Evolutionary conservation across 2,888 invertebrate genomes (phyloP), one percentile per base, ranked within the genome.

Genomic region (Plebejus argus): DNA sequence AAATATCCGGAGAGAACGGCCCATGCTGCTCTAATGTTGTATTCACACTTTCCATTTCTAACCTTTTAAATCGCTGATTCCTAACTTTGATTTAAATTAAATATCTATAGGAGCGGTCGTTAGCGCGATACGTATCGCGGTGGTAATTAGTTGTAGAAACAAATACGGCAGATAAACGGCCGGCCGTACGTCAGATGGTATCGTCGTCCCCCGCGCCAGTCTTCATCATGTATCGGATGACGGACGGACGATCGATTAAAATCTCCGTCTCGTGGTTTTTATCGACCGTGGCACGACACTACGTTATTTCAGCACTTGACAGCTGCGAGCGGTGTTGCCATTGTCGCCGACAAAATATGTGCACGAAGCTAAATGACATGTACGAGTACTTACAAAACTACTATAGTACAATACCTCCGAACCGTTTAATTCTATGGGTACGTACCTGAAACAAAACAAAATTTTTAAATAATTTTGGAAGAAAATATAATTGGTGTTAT

Each of bases 151-250:
- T 79, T 79, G 81, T 80, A 82, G 82, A 84, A 82, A 85, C 84
- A 83, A 82, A 81, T 79, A 78, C 80, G 82, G 23, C 56, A 87
- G 90, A 90, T 89, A 88, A 90, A 90, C 88, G 87, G 83, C 85
- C 83, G 86, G 86, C 87, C 88, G 86, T 87, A 86, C 86, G 85
- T 87, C 88, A 79, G 80, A 80, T 81, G 78, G 80, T 81, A 80
- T 81, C 83, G 79, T 79, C 53, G 3, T 56, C 56, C 76, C 78
- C 78, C 78, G 72, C 80, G 79, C 76, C 78, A 77, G 78, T 78
- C 77, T 80, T 79, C 80, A 77, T 80, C 81, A 79, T 79, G 77
- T 79, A 81, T 81, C 81, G 79, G 80, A 81, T 82, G 80, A 80
- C 82, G 79, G 78, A 75, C 78, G 71, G 70, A 76, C 74, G 66